Percentiles rank a stretch among this genome's conserved stretches.
Conservation (phyloP, 2,888 invertebrate species). For the Ephialtes manifestator region DNA sequence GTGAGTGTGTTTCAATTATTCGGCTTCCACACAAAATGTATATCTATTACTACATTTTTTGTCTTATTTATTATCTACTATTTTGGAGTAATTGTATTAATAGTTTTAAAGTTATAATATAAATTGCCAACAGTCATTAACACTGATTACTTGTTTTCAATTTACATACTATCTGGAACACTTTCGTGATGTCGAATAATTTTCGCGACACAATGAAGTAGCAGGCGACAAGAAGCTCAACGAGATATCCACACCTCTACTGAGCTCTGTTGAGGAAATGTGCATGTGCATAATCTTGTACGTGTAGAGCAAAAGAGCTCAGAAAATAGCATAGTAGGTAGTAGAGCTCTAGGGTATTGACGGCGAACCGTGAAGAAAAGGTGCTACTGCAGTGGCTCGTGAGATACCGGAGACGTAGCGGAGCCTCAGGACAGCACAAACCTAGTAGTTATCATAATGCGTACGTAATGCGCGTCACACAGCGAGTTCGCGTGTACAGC, state of each 20-base stretch:
- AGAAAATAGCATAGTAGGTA: conserved; percentile 16
- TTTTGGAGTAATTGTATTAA: too few relatives aligned
- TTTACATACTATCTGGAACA: background rate
- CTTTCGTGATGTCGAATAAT: conserved; percentile 48
- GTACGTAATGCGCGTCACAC: conserved; percentile 80
- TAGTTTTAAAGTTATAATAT: too few relatives aligned
- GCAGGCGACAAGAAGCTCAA: conserved; percentile 32
- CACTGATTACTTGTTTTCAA: too few relatives aligned
- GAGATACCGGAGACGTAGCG: conserved; percentile 77
- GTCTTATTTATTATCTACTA: too few relatives aligned
- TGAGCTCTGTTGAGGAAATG: background rate
- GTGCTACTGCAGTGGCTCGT: conserved; percentile 60
- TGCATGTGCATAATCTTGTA: background rate
- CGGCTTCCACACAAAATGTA: too few relatives aligned
- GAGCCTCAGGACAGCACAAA: conserved; percentile 30
- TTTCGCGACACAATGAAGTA: conserved; percentile 14
- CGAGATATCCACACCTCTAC: conserved; percentile 27
- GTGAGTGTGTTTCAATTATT: too few relatives aligned
- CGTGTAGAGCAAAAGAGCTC: conserved; percentile 11
- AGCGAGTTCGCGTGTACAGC: conserved; percentile 79
- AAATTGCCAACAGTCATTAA: too few relatives aligned
- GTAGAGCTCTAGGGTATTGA: conserved; percentile 26
- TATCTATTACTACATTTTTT: too few relatives aligned
- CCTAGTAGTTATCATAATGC: conserved; percentile 78
- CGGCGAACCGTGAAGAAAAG: conserved; percentile 37